Evolutionary conservation across 2,113 vertebrate species (phyloP).

Genomic region (Hydrolagus affinis): DNA sequence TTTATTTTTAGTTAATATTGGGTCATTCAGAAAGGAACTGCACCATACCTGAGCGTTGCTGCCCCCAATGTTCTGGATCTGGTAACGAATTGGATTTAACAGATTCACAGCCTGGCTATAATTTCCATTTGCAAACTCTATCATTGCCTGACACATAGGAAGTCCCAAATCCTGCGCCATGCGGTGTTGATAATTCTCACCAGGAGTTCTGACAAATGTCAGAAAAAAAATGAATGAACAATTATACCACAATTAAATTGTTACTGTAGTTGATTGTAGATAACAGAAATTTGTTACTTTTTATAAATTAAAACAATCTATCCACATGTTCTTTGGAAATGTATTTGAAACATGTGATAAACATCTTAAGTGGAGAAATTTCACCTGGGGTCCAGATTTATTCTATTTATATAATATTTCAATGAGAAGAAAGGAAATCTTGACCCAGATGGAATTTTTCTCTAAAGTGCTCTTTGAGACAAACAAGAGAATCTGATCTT

Average conservation of each 20-base stretch:
- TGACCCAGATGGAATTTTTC: too few relatives aligned
- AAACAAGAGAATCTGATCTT: too few relatives aligned
- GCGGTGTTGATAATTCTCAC: constrained; percentile 64
- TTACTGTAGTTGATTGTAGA: not conserved
- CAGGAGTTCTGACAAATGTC: constrained; percentile 51
- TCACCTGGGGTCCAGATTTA: not conserved
- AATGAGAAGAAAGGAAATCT: too few relatives aligned
- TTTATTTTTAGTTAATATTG: not conserved
- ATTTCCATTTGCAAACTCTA: constrained; percentile 70
- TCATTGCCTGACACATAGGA: constrained; percentile 75
- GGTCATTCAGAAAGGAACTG: not conserved
- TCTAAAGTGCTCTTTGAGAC: too few relatives aligned
- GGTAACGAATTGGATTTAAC: constrained; percentile 74
- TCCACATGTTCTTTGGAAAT: not conserved
- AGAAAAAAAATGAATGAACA: not conserved
- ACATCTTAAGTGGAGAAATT: not conserved
- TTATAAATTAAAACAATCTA: not conserved
- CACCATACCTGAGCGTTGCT: constrained; percentile 80
- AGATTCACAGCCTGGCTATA: constrained; percentile 64
- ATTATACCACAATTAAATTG: not conserved
- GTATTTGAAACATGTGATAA: not conserved
- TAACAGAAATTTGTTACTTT: not conserved
- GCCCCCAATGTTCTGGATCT: constrained; percentile 62
- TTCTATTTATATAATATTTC: not conserved
- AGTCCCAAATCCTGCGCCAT: constrained; percentile 61